Evolutionary conservation across 2,797 vertebrate genomes (phyloP).

Genomic region (Crypturellus tataupa): DNA sequence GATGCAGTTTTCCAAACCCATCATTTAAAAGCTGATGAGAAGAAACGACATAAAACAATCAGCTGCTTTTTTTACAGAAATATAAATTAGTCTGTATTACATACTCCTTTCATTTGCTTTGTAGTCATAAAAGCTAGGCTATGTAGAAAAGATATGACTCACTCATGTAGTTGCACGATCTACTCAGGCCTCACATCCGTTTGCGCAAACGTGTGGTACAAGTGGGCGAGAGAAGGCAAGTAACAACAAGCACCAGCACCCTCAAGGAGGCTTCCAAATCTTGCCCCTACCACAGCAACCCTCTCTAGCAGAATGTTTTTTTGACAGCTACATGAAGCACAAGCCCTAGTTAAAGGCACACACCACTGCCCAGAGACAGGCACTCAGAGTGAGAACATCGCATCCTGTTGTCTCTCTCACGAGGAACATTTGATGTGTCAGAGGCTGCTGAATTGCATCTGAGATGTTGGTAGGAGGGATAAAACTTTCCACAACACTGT

Average conservation of each 20-base stretch:
- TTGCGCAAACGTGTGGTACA: neutral
- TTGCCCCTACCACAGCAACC: neutral
- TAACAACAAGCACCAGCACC: neutral
- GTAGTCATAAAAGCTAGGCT: neutral
- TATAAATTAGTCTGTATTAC: neutral
- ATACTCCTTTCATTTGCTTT: neutral
- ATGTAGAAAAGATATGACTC: slow-evolving; percentile 31
- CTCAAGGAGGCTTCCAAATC: neutral
- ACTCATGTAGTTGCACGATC: neutral
- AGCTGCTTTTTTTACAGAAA: neutral
- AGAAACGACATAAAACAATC: neutral
- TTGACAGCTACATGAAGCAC: neutral
- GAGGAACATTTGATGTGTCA: neutral
- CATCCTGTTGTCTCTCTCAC: neutral
- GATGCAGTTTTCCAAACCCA: neutral
- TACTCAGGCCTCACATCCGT: neutral
- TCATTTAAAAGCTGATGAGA: slow-evolving; percentile 3
- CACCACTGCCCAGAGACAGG: neutral
- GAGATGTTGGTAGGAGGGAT: neutral
- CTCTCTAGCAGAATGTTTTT: neutral
- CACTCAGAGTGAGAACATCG: neutral
- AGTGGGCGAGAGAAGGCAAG: neutral
- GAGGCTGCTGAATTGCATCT: neutral
- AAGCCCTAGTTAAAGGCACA: neutral
- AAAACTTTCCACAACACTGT: neutral